Evolutionary conservation across 2,888 invertebrate genomes (phyloP).

Genomic region (Chymomyza procnemis): DNA sequence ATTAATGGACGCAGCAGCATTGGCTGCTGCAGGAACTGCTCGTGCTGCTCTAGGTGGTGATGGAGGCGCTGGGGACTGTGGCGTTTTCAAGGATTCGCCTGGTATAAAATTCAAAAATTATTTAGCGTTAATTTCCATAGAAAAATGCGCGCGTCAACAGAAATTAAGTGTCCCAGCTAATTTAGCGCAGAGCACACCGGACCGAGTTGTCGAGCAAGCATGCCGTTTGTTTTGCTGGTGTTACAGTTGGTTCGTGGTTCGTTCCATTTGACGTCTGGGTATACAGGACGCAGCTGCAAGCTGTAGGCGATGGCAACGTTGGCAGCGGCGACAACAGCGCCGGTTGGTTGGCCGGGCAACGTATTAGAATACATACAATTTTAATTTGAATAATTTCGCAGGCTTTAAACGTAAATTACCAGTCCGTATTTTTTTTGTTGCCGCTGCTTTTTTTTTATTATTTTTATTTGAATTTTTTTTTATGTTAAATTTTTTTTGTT

Average conservation of each 20-base stretch:
- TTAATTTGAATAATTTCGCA: conserved; percentile 69
- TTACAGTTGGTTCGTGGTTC: conserved; percentile 33
- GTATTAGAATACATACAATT: conserved; percentile 71
- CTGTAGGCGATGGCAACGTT: neutral
- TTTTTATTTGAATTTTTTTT: conserved; percentile 21
- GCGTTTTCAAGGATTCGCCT: neutral
- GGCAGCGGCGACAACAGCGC: conserved; percentile 3
- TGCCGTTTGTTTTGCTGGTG: conserved; percentile 10
- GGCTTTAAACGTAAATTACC: conserved; percentile 71
- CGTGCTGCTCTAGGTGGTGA: neutral
- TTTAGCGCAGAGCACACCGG: conserved; percentile 49
- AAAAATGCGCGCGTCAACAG: conserved; percentile 72
- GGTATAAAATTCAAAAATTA: conserved; percentile 48
- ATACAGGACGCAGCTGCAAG: conserved; percentile 34
- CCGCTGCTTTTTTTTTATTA: conserved; percentile 38
- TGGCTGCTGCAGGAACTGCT: neutral
- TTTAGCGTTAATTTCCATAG: conserved; percentile 72
- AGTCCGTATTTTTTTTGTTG: conserved; percentile 52
- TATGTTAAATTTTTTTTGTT: conserved; percentile 25
- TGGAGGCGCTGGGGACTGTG: neutral
- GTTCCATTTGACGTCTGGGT: conserved; percentile 2
- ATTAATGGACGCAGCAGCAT: conserved; percentile 14
- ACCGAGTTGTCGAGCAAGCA: conserved; percentile 5
- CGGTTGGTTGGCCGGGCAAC: conserved; percentile 40
- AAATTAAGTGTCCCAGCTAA: conserved; percentile 72